These are phyloP conservation scores for Oligia fasciuncula DNA, from an alignment of 2,888 invertebrate genomes.

Conservation along the genomic window DNA sequence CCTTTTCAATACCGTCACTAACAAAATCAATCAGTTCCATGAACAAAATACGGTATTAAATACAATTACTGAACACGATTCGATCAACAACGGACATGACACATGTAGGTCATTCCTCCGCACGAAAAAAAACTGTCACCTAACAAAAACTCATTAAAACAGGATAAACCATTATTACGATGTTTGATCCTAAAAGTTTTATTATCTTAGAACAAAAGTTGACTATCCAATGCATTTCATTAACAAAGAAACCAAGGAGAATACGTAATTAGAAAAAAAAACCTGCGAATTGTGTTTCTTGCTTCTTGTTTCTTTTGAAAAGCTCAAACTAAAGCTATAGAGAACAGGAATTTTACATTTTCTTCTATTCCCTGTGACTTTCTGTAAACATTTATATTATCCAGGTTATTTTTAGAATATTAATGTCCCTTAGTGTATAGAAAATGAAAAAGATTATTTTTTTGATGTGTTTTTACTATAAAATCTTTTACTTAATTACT, in stretches of 20 bases:
- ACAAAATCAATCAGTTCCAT: not conserved
- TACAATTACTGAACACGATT: not conserved
- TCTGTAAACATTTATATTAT: constrained; percentile 6
- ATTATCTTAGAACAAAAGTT: constrained; percentile 67
- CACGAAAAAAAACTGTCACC: constrained; percentile 32
- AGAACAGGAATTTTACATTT: constrained; percentile 17
- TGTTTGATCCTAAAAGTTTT: constrained; percentile 66
- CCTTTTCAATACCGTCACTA: not conserved
- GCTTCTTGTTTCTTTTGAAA: constrained; percentile 4
- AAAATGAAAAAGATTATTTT: not conserved
- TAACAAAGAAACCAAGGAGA: constrained; percentile 62
- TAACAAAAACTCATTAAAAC: constrained; percentile 67
- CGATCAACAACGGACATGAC: constrained; percentile 3
- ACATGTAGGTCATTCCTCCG: not conserved
- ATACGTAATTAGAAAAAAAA: constrained; percentile 57
- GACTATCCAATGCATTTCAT: constrained; percentile 67
- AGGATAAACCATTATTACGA: constrained; percentile 62
- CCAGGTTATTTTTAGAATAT: constrained; percentile 11
- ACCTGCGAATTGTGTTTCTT: constrained; percentile 26
- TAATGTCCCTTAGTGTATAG: not conserved
- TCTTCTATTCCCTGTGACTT: not conserved
- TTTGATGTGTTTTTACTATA: not conserved
- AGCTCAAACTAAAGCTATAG: not conserved
- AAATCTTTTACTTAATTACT: not conserved
- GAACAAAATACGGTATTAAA: not conserved